Conservation (phyloP, 2,888 invertebrate species). For the Pseudococcus jackbeardsleyi region DNA sequence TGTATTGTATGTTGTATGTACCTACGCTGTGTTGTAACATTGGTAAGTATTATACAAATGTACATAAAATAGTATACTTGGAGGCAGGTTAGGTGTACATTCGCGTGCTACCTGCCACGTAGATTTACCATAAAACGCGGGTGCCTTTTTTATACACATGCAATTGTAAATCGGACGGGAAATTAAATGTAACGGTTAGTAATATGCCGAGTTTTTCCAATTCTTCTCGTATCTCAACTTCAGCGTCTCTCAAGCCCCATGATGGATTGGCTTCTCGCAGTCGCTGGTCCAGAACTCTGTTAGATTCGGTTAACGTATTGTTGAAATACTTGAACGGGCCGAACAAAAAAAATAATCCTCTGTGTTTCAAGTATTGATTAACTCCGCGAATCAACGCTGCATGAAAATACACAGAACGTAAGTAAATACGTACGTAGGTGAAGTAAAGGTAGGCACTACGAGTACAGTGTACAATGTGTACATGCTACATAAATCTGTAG, state of each 20-base stretch:
- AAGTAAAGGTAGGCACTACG: neutral
- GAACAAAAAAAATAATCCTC: conserved; percentile 84
- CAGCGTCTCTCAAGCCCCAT: conserved; percentile 87
- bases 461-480: too few species aligned
- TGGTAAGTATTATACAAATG: too few species aligned
- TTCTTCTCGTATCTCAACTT: conserved; percentile 7
- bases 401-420: conserved; percentile 55
- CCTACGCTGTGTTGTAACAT: too few species aligned
- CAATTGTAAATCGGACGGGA: neutral
- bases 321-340: conserved; percentile 87
- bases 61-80: too few species aligned
- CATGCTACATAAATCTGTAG: too few species aligned
- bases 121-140: conserved; percentile 1
- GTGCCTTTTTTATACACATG: conserved; percentile 23
- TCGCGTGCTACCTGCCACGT: neutral
- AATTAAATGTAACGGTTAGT: neutral
- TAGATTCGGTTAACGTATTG: conserved; percentile 84
- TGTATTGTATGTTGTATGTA: too few species aligned
- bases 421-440: neutral
- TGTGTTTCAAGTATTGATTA: conserved; percentile 76
- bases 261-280: conserved; percentile 77
- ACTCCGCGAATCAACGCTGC: conserved; percentile 76
- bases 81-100: too few species aligned
- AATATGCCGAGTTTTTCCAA: neutral
- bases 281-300: conserved; percentile 81